Percentiles rank a stretch among this genome's conserved stretches.
Evolutionary conservation across 1,140 invertebrate species (phyloP).

Genomic region (Bactericera cockerelli): DNA sequence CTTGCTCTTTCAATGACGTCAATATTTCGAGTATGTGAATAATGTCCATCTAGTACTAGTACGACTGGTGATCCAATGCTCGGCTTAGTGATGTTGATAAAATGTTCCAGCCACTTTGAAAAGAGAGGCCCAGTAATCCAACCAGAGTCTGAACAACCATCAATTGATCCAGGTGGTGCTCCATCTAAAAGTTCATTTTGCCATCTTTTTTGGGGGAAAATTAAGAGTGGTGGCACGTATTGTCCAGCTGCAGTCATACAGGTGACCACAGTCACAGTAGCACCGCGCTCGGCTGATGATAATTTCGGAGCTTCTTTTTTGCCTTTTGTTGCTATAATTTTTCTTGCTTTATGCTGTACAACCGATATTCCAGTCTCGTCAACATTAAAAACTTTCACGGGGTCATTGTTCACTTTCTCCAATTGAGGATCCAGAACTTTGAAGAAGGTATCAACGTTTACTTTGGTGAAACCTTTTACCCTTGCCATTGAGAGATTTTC

Average conservation of each 20-base stretch:
- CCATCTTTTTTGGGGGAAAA: slow-evolving; percentile 24
- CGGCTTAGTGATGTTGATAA: slow-evolving; percentile 1
- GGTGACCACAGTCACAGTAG: slow-evolving; percentile 20
- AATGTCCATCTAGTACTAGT: slow-evolving; percentile 16
- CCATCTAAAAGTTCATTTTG: slow-evolving; percentile 23
- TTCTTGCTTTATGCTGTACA: slow-evolving; percentile 24
- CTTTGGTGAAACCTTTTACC: slow-evolving; percentile 26
- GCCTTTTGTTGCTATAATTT: slow-evolving; percentile 25
- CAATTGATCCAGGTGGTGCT: too few species aligned
- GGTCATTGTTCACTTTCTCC: background rate
- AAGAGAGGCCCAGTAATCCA: slow-evolving; percentile 12
- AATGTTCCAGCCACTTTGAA: slow-evolving; percentile 9
- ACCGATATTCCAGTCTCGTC: slow-evolving; percentile 17
- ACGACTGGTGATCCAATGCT: background rate
- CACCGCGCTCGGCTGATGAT: slow-evolving; percentile 26
- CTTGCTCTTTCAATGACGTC: slow-evolving; percentile 19
- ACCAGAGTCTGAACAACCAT: background rate
- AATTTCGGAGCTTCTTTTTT: slow-evolving; percentile 25
- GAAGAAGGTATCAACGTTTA: slow-evolving; percentile 24
- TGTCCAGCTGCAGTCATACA: slow-evolving; percentile 25
- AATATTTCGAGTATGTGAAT: slow-evolving; percentile 18
- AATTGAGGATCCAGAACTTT: background rate
- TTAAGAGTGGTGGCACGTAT: slow-evolving; percentile 25
- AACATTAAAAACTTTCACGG: background rate
- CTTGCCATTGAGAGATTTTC: slow-evolving; percentile 25